A percentile compares a stretch with the other conserved stretches of the same genome.
These are phyloP conservation scores for Stichopus chloronotus DNA, from an alignment of 35 echinoderm and acorn worm genomes.

Conservation along the genomic window DNA sequence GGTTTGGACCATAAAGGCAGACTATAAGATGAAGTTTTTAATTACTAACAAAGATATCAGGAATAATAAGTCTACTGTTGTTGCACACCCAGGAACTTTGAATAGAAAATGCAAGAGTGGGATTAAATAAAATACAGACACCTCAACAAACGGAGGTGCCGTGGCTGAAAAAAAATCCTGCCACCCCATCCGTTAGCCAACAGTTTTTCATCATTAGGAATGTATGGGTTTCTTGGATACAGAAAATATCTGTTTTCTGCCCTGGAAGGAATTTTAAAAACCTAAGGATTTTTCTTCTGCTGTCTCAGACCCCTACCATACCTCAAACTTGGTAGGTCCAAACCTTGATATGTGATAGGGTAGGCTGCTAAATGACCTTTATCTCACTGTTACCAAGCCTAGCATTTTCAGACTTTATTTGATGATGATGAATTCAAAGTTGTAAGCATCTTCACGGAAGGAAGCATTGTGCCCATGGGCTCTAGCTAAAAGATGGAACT, in stretches of 20 bases:
- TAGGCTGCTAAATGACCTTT: too few species aligned
- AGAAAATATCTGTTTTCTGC: constrained; percentile 4
- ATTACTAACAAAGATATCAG: background rate
- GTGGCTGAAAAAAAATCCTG: constrained; percentile 7
- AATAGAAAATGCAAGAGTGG: background rate
- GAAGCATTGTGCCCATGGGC: too few species aligned
- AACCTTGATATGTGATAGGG: too few species aligned
- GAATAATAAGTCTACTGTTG: background rate
- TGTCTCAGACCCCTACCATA: constrained; percentile 14
- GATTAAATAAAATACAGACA: constrained; percentile 8
- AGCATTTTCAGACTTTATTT: too few species aligned
- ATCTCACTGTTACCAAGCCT: too few species aligned
- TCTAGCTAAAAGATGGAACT: too few species aligned
- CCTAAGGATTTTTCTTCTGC: background rate
- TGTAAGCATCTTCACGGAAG: too few species aligned
- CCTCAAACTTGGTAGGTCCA: too few species aligned
- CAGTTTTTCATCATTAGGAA: background rate
- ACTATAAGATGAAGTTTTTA: background rate
- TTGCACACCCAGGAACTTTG: background rate
- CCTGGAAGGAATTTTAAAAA: constrained; percentile 25
- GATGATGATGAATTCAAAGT: too few species aligned
- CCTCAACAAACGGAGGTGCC: background rate
- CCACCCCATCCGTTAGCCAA: background rate
- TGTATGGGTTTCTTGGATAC: constrained; percentile 25
- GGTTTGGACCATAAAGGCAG: background rate